Base-by-base conservation (phyloP, 2,888 invertebrate genomes). In the Aphidoletes aphidimyza region DNA sequence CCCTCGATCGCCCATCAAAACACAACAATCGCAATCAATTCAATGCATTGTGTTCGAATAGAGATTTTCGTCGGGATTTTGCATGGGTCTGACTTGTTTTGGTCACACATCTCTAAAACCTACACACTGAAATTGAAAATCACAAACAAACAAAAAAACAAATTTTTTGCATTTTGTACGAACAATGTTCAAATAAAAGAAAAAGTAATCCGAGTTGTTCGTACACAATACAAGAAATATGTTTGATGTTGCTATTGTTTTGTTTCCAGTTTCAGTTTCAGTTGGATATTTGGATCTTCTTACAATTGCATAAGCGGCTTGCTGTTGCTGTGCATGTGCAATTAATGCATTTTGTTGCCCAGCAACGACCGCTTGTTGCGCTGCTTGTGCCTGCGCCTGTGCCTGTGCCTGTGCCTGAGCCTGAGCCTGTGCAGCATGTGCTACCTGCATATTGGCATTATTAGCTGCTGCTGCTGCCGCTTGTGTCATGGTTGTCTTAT, bases 401-500 rank as follows among this genome's bases (percentile, higher is more conserved):
- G 78, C 78, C 78, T 78, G 78, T 9, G 78, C 78, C 19, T 78
- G 78, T 9, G 78, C 78, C 19, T 95, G 96, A 90, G 95, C 95
- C 90, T 93, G 92, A 17, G 47, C 47, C 39, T 93, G 92, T 54
- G 54, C 54, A 2, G 22, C 54, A 54, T 54, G 54, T n/a, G 26
- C 54, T 22, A 17, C 69, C 34, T 90, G 90, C 86, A 69, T 42
- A 42, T 42, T 42, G 8, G 42, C 69, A 69, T 69, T 69, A 30
- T 69, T 69, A 30, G 90, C 88, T 30, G 69, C 69, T 86, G 90
- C 93, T 86, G 93, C 95, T 87, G 96, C 96, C 45, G 95, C 96
- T 86, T 95, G 95, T 89, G 96, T 95, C 91, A 96, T 96, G 86
- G 95, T 95, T 85, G 95, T 96, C 87, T 96, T 96, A 42, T 42